Evolutionary conservation across 2,113 vertebrate species (phyloP), one percentile per base, ranked within the genome.

Genomic region (Cyprichromis sp.): DNA sequence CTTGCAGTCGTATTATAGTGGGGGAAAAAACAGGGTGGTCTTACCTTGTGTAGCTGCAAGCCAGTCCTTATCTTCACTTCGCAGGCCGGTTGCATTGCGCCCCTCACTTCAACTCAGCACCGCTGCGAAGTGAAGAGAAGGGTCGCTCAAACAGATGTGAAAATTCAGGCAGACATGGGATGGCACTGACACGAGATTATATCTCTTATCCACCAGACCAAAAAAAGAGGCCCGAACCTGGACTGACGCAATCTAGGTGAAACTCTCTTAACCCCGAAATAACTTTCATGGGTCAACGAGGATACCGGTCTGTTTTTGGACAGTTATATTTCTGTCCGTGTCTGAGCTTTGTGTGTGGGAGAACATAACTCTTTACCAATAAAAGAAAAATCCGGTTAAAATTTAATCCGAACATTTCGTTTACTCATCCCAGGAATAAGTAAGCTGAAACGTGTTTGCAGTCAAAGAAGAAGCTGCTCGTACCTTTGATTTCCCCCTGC

Each of bases 21-120:
- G 13, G 13, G 79, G 13, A 14, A 57, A 86, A 52, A 87, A 19
- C 53, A 87, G 26, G 50, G 63, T 80, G 80, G 68, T 93, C 94
- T 93, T 87, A 93, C 93, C 80, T 76, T 91, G 89, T 59, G 82
- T 38, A 55, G 89, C 79, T 89, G 79, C 38, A 88, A 52, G 42
- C 40, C 68, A 63, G 73, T 91, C 57, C 81, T 93, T 94, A 68
- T 92, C 87, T 86, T 59, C 68, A 26, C 80, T 80, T 80, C 80
- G 80, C 87, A 86, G 91, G 81, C 80, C 90, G 92, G 90, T 92
- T 93, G 94, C 94, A 95, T 94, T 87, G 89, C 89, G 86, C 68
- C 68, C 78, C 63, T 88, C 68, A 61, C 79, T 52, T 81, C 86
- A 88, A 78, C 53, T 80, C 52, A 73, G 81, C 83, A 11, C 87